Conservation (phyloP, 2,888 invertebrate genomes). For the Microctonus hyperodae region DNA sequence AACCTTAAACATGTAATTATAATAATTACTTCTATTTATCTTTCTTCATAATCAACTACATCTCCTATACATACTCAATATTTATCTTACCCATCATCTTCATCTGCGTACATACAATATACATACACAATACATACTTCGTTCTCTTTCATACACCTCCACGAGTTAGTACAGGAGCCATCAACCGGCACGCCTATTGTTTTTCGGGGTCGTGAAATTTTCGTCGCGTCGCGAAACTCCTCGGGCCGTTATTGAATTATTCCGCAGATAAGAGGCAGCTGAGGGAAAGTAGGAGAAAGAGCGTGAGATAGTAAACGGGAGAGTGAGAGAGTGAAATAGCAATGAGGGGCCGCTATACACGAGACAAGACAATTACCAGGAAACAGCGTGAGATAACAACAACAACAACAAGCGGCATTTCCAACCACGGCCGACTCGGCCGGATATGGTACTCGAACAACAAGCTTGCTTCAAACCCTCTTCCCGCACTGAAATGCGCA, state of each 20-base stretch:
- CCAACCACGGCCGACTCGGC: constrained; percentile 35
- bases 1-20: too few species aligned
- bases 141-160: background rate
- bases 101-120: background rate
- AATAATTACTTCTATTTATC: too few species aligned
- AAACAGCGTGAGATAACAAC: constrained; percentile 61
- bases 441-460: constrained; percentile 36
- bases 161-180: background rate
- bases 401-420: constrained; percentile 50
- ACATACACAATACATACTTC: too few species aligned
- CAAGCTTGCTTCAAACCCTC: constrained; percentile 25
- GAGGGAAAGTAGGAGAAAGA: constrained; percentile 10
- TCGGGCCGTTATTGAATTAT: constrained; percentile 60
- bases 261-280: constrained; percentile 59
- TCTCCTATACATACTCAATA: too few species aligned
- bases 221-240: constrained; percentile 47
- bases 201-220: constrained; percentile 52
- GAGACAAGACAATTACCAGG: constrained; percentile 61
- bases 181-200: constrained; percentile 39
- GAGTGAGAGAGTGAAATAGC: constrained; percentile 29
- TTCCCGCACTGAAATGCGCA: constrained; percentile 3
- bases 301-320: background rate
- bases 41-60: too few species aligned
- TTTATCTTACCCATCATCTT: too few species aligned
- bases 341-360: constrained; percentile 40